Base-by-base conservation (phyloP, 2,888 invertebrate genomes). In the Yponomeuta cagnagella region DNA sequence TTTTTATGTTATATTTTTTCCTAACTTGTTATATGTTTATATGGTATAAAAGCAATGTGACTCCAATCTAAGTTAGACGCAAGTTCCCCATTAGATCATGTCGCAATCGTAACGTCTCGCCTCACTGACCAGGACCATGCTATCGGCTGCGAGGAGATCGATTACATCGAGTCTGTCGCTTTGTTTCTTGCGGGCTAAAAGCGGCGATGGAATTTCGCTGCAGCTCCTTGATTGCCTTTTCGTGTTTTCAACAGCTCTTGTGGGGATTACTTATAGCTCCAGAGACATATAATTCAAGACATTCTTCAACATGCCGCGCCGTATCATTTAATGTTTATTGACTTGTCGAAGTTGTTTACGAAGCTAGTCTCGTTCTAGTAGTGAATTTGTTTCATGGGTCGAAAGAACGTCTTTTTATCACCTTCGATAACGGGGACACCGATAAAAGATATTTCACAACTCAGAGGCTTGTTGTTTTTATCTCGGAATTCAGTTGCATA, bases 401-500 rank as follows among this genome's bases (percentile, higher is more conserved):
- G 64, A 23, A 10, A 10, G 64, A 30, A 23, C 30, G 64, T 30
- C 64, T 15, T 30, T 2, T 64, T 89, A 90, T 89, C 86, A 83
- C 74, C 75, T 75, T 80, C 82, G 89, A 89, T 89, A 88, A 82
- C 81, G 76, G 77, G 76, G 78, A 76, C 78, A 77, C 79, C 86
- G 86, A 23, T 23, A 30, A 30, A 88, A 86, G 79, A 80, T 81
- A 78, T 80, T 86, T 84, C 85, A 83, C 83, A 84, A 82, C 81
- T 82, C 77, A 80, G 73, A 6, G 33, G 2, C 64, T 64, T 67
- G 37, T 75, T 76, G 74, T 73, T 74, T 82, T 85, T 90, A 90
- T 89, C 86, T 83, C 78, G 78, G 80, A 82, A 86, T 88, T 88
- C 88, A 89, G 82, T 88, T 77, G 77, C 78, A 78, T 12, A 78